Evolutionary conservation across 1,140 invertebrate species (phyloP), one percentile per base, ranked within the genome.

Genomic region (Drosophila sproati): DNA sequence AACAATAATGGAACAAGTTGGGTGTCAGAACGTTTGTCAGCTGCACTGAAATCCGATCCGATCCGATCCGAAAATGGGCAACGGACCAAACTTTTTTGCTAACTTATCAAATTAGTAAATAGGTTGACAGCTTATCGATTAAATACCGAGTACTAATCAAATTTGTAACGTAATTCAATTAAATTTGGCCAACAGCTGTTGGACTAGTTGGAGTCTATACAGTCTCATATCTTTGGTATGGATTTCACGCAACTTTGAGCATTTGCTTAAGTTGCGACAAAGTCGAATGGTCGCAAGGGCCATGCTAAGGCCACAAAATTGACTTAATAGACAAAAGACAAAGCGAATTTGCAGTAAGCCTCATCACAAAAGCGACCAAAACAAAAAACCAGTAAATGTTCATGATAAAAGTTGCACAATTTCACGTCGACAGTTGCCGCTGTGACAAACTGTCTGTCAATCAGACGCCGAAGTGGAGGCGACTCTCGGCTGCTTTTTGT

Each of bases 51-150:
- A 68, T 47, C 35, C 35, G 29, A 62, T 54, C 68, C 20, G 3
- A 20, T 20, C 20, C 20, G 20, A 20, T 20, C 20, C 20, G 20
- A 39, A 32, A 39, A 54, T 29, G 55, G 45, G 3, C 28, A 37
- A 54, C 64, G 56, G 28, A 55, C 68, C 5, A 68, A 68, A 73
- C 29, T 68, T 66, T 60, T 54, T 28, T 55, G 39, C 56, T 45
- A 89, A 85, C 77, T 88, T 88, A 80, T 88, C 68, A 88, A 89
- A 88, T 85, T 88, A 80, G 78, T 74, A 67, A 63, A 74, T 57
- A 50, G 59, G 55, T 52, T 50, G 55, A 55, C 74, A 73, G 70
- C 64, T 85, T 89, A 55, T 88, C 80, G 73, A 80, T 82, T 73
- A 73, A 89, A 88, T 69, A 61, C 64, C 48, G 50, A 50, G 50